Percentiles rank a stretch among this genome's conserved stretches.
These are phyloP conservation scores for Gymnocephalus cernua DNA, from an alignment of 2,113 vertebrate species.

Conservation along the genomic window DNA sequence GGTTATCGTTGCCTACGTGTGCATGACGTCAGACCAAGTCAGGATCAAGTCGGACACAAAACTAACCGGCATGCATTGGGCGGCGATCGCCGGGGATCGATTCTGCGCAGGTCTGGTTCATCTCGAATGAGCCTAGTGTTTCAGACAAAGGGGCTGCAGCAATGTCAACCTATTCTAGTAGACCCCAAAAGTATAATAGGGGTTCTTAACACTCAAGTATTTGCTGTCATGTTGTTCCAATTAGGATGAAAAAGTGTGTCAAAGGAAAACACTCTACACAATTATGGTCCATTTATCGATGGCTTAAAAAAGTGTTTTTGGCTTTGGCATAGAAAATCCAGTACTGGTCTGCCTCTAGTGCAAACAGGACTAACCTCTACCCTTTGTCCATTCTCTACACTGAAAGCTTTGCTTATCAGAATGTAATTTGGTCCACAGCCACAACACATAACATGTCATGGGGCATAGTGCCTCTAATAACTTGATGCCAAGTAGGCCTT, in stretches of 20 bases:
- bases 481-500: slow-evolving; percentile 57
- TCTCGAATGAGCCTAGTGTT: too few relatives aligned
- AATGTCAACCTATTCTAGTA: too few relatives aligned
- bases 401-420: slow-evolving; percentile 62
- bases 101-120: too few relatives aligned
- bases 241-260: background rate
- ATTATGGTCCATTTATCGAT: background rate
- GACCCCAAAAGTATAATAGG: too few relatives aligned
- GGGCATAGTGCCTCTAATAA: slow-evolving; percentile 57
- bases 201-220: slow-evolving; percentile 1
- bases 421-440: slow-evolving; percentile 62
- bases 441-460: slow-evolving; percentile 63
- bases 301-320: background rate
- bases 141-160: too few relatives aligned
- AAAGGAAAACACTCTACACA: background rate
- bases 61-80: too few relatives aligned
- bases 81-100: too few relatives aligned
- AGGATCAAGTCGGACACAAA: too few relatives aligned
- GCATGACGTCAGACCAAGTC: too few relatives aligned
- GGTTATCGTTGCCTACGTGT: too few relatives aligned
- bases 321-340: background rate
- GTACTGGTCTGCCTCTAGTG: background rate
- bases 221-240: background rate
- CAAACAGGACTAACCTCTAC: slow-evolving; percentile 23
- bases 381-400: slow-evolving; percentile 17